Base-by-base conservation (phyloP, 2,113 vertebrate genomes). In the Cyanocitta stelleri region DNA sequence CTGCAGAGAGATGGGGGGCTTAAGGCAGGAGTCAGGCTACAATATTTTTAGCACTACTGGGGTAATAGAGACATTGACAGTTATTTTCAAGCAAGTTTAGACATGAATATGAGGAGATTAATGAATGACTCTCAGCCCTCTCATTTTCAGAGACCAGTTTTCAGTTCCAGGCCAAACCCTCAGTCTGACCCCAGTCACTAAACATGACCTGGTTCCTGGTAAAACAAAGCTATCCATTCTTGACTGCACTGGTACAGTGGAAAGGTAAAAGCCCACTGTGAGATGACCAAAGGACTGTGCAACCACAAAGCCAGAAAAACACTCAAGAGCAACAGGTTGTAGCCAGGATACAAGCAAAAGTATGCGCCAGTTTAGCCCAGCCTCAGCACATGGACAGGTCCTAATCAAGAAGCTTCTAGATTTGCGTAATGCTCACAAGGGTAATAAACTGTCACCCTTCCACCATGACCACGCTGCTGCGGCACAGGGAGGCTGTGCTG, bases 121-220 rank as follows among this genome's bases (percentile, higher is more conserved):
- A 62, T 20, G 1, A 43, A 51, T 13, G 3, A 43, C 13, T 64
- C 4, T 1, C 20, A 63, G 39, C 9, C 6, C 1, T 1, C 37
- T 33, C 43, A 59, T 76, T 88, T 55, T 59, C 27, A 85, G 26
- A 77, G 26, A 62, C 8, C 6, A 76, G 7, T 13, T 71, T 76
- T 54, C 54, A 54, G 54, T 39, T 85, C 29, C 58, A 87, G 46
- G 17, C 22, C 54, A 41, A 88, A 58, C 3, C 30, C 30, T 52
- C 35, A 35, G 16, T 19, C 27, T 51, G 30, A 86, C 7, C 26
- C 9, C 19, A 83, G 35, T 29, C 59, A 71, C 27, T 58, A 67
- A 43, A 49, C 5, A 32, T 20, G 13, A 75, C 9, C 46, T 7
- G 3, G 9, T 23, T 87, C 41, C 35, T 63, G 58, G 20, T 3